Conservation (phyloP, 1,140 invertebrate species). For the Oscheius sp. region DNA sequence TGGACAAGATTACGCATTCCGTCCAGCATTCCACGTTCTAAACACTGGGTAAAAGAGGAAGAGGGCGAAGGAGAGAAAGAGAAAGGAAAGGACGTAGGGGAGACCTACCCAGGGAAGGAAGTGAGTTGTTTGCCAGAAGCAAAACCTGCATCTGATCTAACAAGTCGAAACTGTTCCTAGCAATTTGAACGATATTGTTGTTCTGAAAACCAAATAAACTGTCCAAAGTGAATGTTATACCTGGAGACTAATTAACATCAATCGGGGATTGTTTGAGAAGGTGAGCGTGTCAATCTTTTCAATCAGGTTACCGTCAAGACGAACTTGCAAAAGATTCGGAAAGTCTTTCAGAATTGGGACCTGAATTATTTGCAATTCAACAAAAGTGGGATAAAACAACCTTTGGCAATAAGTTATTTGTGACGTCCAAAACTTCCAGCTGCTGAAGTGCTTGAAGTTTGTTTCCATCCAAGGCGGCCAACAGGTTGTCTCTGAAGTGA, state of each 20-base stretch:
- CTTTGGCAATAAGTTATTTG: slow-evolving; percentile 46
- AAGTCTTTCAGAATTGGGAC: slow-evolving; percentile 57
- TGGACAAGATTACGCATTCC: slow-evolving; percentile 58
- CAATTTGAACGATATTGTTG: slow-evolving; percentile 51
- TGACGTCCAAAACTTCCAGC: slow-evolving; percentile 44
- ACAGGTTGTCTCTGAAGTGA: slow-evolving; percentile 22
- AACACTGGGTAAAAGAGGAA: not conserved
- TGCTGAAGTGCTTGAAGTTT: slow-evolving; percentile 21
- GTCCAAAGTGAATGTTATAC: slow-evolving; percentile 18
- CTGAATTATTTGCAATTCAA: slow-evolving; percentile 25
- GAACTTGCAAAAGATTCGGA: slow-evolving; percentile 45
- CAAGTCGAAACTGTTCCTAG: slow-evolving; percentile 55
- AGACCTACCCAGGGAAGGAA: slow-evolving; percentile 25
- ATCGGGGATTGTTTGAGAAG: slow-evolving; percentile 52
- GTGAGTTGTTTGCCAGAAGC: slow-evolving; percentile 49
- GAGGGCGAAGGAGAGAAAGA: too few relatives aligned
- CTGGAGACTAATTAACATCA: slow-evolving; percentile 45
- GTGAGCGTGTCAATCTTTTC: slow-evolving; percentile 51
- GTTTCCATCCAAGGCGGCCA: slow-evolving; percentile 30
- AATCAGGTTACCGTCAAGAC: slow-evolving; percentile 50
- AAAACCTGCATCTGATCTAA: slow-evolving; percentile 45
- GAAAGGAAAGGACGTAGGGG: not conserved
- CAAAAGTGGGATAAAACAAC: not conserved
- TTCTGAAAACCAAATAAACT: slow-evolving; percentile 35
- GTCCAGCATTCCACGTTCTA: slow-evolving; percentile 59